phyloP scores from a whole-genome alignment of 37 sponge, comb jelly and placozoan species.

The Ephydatia muelleri region DNA sequence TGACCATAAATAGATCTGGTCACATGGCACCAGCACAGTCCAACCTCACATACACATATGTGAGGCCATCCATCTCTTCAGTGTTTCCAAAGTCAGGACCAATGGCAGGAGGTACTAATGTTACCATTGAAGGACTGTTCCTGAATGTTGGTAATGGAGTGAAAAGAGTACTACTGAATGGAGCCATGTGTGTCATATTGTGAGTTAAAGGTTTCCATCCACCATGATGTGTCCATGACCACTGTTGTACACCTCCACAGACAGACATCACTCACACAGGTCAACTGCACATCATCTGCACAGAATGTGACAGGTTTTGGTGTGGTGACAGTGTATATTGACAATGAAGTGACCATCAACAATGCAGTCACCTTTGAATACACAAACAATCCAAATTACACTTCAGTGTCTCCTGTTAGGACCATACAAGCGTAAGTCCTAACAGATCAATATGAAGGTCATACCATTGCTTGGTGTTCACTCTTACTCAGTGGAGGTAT shows the following conservation, averaged over 20 bases:
- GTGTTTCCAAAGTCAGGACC: conserved; percentile 77
- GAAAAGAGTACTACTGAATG: conserved; percentile 28
- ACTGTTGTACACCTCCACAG: not conserved
- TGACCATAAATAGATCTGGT: conserved; percentile 3
- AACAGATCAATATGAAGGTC: not conserved
- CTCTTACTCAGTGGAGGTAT: too few relatives aligned
- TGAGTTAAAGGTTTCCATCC: conserved; percentile 11
- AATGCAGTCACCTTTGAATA: conserved; percentile 29
- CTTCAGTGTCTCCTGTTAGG: conserved; percentile 12
- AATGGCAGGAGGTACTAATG: conserved; percentile 62
- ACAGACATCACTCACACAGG: not conserved
- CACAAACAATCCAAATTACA: conserved; percentile 40
- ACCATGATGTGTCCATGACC: not conserved
- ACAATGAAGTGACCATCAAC: conserved; percentile 2
- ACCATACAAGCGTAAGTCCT: conserved; percentile 53
- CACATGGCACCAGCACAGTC: not conserved
- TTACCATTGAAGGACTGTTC: conserved; percentile 56
- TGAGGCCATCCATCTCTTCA: conserved; percentile 20
- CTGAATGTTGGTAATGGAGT: conserved; percentile 66
- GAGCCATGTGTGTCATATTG: not conserved
- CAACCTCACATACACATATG: conserved; percentile 6
- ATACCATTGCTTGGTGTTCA: too few relatives aligned
- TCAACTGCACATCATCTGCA: conserved; percentile 16
- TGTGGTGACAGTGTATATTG: conserved; percentile 22
- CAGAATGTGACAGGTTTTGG: conserved; percentile 1